Base-by-base conservation (phyloP, 2,888 invertebrate genomes). In the Loripinus fragilis region DNA sequence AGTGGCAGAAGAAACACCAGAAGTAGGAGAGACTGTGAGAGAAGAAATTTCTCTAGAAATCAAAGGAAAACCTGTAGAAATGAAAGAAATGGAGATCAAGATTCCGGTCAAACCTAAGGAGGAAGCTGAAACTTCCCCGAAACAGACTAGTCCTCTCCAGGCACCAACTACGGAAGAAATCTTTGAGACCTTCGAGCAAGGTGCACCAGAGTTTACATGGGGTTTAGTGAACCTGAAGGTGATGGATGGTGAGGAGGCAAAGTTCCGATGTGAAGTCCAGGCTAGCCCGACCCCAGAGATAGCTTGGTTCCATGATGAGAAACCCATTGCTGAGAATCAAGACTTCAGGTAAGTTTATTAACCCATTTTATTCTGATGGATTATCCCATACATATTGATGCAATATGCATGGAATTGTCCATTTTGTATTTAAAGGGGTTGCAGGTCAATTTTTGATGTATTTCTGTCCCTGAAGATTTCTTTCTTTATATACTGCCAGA, bases 191-290 rank as follows among this genome's bases (percentile, higher is more conserved):
- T 71, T 86, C 48, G 86, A 86, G 48, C 94, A 95, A 64, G 95
- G 95, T 83, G 96, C 97, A 42, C 98, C 98, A 33, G 95, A 95
- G 87, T 97, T 98, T 92, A 94, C 96, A 23, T 95, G 95, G 91
- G 96, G 96, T 84, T 94, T 98, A 81, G 94, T 95, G 77, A 96
- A 97, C 15, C 94, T 96, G 10, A 95, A 95, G 81, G 96, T 98
- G 7, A 98, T 98, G 97, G 98, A 98, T 93, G 98, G 98, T 70
- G 98, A 98, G 90, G 96, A 96, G 87, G 96, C 97, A 52, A 95
- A 95, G 69, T 97, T 92, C 77, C 81, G 88, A 64, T 92, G 92
- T 85, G 90, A 90, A 74, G 87, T 92, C 20, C 71, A 83, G n/a
- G 90, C 89, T n/a, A 45, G 17, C 20, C 90, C 90, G 20, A 90